Base-by-base conservation (phyloP, 2,113 vertebrate genomes). In the Oncorhynchus gorbuscha region DNA sequence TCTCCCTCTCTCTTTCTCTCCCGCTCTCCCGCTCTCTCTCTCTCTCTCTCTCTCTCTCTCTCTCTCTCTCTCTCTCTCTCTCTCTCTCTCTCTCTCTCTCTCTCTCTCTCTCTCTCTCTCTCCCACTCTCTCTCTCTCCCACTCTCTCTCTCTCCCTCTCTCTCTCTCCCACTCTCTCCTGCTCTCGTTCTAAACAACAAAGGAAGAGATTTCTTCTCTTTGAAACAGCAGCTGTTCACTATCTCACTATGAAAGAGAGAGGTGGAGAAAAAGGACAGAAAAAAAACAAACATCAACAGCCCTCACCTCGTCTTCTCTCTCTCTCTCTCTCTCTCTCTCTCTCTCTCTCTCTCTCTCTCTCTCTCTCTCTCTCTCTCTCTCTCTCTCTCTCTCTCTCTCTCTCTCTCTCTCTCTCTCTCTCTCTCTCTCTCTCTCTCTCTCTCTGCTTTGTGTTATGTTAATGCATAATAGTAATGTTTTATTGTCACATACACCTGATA, bases 311-410 rank as follows among this genome's bases (percentile, higher is more conserved):
- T 26, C 20, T 13, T 73, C 69, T 68, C 45, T 78, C 28, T 51
- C 66, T n/a, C 65, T 73, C 55, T 55, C 68, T 76, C 16, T 12
- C n/a, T 71, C 49, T 51, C 58, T 51, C 8, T 30, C 30, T 28
- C n/a, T 73, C 59, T 68, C 45, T 78, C 28, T 51, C 66, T n/a
- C 65, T 73, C 35, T 55, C 68, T 76, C 16, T 12, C n/a, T 71
- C 66, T 51, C 58, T 51, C 58, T 51, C 5, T 3, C 28, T 3
- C 28, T 30, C 28, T 30, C 28, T 30, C 28, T 30, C 28, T 4
- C 28, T 12, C n/a, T 71, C 66, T 51, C 58, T 51, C 58, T 51
- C 5, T 3, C 28, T 3, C 28, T 30, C 28, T 30, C 28, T 30
- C 28, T 30, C 28, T 30, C 28, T 45, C 22, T 32, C 14, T 39